Percentiles rank a stretch among this genome's conserved stretches.
Evolutionary conservation across 2,113 vertebrate species (phyloP).

Genomic region (Marmota flaviventris): DNA sequence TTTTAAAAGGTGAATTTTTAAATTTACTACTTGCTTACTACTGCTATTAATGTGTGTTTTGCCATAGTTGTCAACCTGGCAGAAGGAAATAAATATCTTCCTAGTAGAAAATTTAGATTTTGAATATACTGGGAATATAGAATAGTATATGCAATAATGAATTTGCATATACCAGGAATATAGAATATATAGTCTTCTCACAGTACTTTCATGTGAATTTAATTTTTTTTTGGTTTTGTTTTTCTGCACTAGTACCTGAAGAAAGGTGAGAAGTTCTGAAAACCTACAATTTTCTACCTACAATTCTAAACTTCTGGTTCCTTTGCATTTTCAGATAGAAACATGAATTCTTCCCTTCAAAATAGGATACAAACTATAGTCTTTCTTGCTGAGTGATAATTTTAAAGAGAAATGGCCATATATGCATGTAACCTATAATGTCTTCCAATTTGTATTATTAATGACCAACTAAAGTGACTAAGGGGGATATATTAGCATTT

Average conservation of each 20-base stretch:
- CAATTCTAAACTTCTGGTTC: conserved; percentile 45
- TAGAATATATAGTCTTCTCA: conserved; percentile 41
- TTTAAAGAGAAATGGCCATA: neutral
- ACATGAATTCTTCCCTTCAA: neutral
- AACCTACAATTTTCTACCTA: conserved; percentile 9
- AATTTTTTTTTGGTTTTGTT: conserved; percentile 45
- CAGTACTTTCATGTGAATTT: conserved; percentile 48
- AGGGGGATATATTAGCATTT: neutral
- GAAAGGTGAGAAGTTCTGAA: conserved; percentile 6
- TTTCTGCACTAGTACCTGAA: neutral
- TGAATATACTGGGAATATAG: neutral
- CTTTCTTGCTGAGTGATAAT: conserved; percentile 42
- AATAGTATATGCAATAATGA: neutral
- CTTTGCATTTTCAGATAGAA: neutral
- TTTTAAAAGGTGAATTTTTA: neutral
- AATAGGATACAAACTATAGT: neutral
- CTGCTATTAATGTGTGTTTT: neutral
- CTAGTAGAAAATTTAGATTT: conserved; percentile 15
- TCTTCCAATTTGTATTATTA: conserved; percentile 5
- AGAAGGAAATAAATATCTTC: conserved; percentile 32
- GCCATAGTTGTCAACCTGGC: neutral
- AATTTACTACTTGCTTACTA: conserved; percentile 8
- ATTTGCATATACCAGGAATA: neutral
- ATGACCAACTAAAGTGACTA: neutral
- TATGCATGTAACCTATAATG: neutral